Evolutionary conservation across 2,113 vertebrate species (phyloP), one percentile per base, ranked within the genome.

Genomic region (Calyptommatus sinebrachiatus): DNA sequence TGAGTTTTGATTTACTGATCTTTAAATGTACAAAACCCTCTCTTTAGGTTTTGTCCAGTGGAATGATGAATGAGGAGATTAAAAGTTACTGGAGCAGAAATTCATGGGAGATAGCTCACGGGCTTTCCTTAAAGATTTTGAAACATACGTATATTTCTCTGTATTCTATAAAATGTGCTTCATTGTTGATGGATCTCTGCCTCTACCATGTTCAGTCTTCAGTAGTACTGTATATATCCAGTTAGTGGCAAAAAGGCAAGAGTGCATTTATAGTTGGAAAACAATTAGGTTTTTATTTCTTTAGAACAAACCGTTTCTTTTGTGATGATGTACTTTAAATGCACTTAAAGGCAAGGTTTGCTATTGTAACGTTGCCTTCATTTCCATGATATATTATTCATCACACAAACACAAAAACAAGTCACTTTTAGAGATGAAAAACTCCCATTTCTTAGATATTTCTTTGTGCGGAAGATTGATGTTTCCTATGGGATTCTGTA

Each of bases 211-310:
- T 87, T 89, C 85, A 91, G 91, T 86, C 78, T 84, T 88, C n/a
- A n/a, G n/a, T 41, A 41, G 5, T 41, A 41, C 35, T 41, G 35
- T 41, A 4, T 41, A 91, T 91, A 88, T 88, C 88, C 85, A 88
- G 91, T 88, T 91, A 93, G 90, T 91, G 91, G 89, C 85, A 90
- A 83, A 87, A 87, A 77, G 74, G 91, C 86, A 91, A 91, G 90
- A 89, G 89, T 93, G 87, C 46, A 1, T 87, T 91, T 93, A 88
- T 93, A 22, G 79, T 88, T 0, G 9, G 72, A 5, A 69, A 26
- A 1, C 87, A 87, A 90, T 91, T 88, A 88, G 35, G 89, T 75
- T 16, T 35, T 29, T 22, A 1, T 5, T 8, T n/a, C 14, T 20
- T 35, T 5, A 45, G 26, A 48, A 21, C 35, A 48, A 66, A n/a